Evolutionary conservation across 2,113 vertebrate species (phyloP), one percentile per base, ranked within the genome.

Genomic region (Brachyhypopomus occidentalis): DNA sequence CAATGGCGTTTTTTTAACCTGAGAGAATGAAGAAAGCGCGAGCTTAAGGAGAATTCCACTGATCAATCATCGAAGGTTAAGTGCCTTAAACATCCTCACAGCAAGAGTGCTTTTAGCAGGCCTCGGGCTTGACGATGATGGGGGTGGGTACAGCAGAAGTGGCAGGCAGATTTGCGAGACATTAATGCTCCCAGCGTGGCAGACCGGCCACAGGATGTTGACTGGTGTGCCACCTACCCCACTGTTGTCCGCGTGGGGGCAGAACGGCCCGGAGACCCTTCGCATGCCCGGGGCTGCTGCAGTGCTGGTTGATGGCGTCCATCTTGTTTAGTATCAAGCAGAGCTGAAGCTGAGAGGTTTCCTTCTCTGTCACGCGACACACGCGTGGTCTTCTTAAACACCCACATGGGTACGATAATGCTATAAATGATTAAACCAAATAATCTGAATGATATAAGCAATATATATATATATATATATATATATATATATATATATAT

Each of bases 311-410:
- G 9, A 60, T 19, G 30, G 11, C 52, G 38, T 79, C 59, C 56
- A 62, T 72, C 55, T 60, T 17, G 23, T 9, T 60, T 72, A 20
- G 59, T 58, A 55, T 17, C 45, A 25, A 12, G 71, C 55, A 48
- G 41, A 59, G 56, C 25, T 78, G 52, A 78, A 41, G 20, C 7
- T 70, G 66, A 22, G 36, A 69, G 56, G 45, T 72, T 72, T 79
- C 12, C 77, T 72, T 62, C 27, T 27, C 38, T 72, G 52, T 59
- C 63, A 22, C 48, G 64, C 41, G 41, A 4, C 30, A 52, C 12
- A 1, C n/a, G 36, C 14, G 19, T 30, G 36, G 23, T 69, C 22
- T 72, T 22, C 5, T 45, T 60, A 23, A 69, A n/a, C 7, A 11
- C n/a, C 20, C 19, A n/a, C n/a, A 34, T 38, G 34, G 64, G 64